Percentiles rank a stretch among this genome's conserved stretches.
Evolutionary conservation across 1,140 invertebrate genomes (phyloP).

Genomic region (Drosophila varians): DNA sequence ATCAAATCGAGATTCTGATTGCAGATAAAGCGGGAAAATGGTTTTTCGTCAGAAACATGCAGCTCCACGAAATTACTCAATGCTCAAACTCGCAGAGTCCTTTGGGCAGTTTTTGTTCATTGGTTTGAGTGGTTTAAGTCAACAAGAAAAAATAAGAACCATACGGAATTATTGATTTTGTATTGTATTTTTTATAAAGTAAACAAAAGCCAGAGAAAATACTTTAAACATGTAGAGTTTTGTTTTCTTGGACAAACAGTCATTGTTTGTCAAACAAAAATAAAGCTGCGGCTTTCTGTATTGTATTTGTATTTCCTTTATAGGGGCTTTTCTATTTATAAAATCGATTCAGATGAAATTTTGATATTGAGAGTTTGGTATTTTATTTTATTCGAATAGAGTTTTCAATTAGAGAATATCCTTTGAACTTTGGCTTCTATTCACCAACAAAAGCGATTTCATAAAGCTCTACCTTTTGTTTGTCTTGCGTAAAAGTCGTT

Average conservation of each 20-base stretch:
- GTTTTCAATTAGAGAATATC: background rate
- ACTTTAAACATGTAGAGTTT: background rate
- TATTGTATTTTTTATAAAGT: background rate
- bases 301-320: too few species aligned
- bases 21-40: slow-evolving; percentile 39
- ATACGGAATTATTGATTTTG: background rate
- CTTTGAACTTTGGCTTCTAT: background rate
- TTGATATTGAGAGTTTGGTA: too few species aligned
- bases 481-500: background rate
- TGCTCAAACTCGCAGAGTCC: background rate
- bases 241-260: background rate
- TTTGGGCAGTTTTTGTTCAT: background rate
- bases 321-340: too few species aligned
- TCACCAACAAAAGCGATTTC: background rate
- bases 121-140: background rate
- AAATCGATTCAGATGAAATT: too few species aligned
- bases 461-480: background rate
- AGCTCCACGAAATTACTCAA: background rate
- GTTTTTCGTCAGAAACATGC: slow-evolving; percentile 23
- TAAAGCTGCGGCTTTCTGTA: too few species aligned
- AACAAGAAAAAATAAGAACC: background rate
- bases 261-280: background rate
- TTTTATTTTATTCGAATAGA: too few species aligned
- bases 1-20: slow-evolving; percentile 68
- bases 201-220: background rate